Conservation (phyloP, 2,113 vertebrate species). For the Rattus rattus region DNA sequence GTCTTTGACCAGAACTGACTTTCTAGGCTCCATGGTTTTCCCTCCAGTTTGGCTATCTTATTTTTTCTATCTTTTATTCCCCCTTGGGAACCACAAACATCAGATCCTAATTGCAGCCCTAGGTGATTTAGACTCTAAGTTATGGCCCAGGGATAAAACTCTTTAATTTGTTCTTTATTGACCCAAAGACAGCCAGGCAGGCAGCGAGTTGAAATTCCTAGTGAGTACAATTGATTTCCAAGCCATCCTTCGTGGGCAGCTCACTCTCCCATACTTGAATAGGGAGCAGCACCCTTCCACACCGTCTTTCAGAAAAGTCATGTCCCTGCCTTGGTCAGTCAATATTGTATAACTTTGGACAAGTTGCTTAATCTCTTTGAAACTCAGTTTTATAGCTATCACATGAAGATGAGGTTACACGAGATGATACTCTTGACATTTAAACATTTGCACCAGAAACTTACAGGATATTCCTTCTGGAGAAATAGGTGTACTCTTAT, state of each 20-base stretch:
- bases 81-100: conserved; percentile 23
- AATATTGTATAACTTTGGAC: background rate
- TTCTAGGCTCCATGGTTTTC: background rate
- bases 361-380: background rate
- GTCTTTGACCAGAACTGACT: conserved; percentile 17
- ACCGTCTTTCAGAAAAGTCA: background rate
- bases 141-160: background rate
- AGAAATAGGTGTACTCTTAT: background rate
- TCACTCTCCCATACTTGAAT: background rate
- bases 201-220: background rate
- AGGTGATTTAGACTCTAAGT: background rate
- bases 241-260: background rate
- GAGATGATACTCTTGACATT: conserved; percentile 4
- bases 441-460: background rate
- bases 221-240: conserved; percentile 28
- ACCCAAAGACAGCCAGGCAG: background rate
- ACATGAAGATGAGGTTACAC: background rate
- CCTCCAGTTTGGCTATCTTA: background rate
- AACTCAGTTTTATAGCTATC: background rate
- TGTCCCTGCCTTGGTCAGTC: background rate
- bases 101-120: background rate
- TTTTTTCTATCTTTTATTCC: conserved; percentile 47
- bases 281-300: background rate
- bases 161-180: conserved; percentile 35
- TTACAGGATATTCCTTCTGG: background rate